Base-by-base conservation (phyloP, 2,113 vertebrate genomes). In the Tretioscincus oriximinensis region DNA sequence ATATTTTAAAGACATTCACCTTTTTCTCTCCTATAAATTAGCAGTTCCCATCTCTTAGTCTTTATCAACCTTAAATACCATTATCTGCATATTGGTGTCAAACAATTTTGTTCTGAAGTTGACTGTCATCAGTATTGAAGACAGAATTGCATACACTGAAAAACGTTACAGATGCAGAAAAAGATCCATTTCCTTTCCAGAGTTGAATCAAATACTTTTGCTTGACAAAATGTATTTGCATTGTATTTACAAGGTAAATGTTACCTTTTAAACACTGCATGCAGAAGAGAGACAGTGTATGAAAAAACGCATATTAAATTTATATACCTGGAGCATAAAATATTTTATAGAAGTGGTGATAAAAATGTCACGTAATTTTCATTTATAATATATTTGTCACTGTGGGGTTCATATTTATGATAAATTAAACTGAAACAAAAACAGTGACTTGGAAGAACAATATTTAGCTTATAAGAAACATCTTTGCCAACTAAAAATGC, bases 361-460 rank as follows among this genome's bases (percentile, higher is more conserved):
- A 47, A 86, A 89, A 87, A 88, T 84, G 87, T 83, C 72, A 82
- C 72, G 71, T 81, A 63, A 81, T 86, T 81, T 87, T 90, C 83
- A 83, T 77, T 89, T 92, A n/a, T 82, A 84, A 76, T 81, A 35
- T 70, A 21, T 86, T 92, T 91, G 79, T 88, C 85, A 78, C 73
- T 82, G 22, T 26, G 82, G 66, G n/a, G 66, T 84, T 66, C n/a
- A 1, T 82, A 81, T 86, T 86, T 90, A 84, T 71, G 76, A 81
- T 84, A 82, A 64, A 85, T 86, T 70, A 83, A 90, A 81, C 80
- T 74, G 72, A 47, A 47, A 64, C 45, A 63, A 68, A 90, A 90
- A 87, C 73, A 82, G 69, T 10, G 22, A 29, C 68, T 89, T 78
- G 86, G 68, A 61, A 61, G 20, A 12, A 67, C 7, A 60, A 14